A percentile compares a stretch with the other conserved stretches of the same genome.
phyloP scores from a whole-genome alignment of 2,888 invertebrate species.

The Hoplodrina blanda region DNA sequence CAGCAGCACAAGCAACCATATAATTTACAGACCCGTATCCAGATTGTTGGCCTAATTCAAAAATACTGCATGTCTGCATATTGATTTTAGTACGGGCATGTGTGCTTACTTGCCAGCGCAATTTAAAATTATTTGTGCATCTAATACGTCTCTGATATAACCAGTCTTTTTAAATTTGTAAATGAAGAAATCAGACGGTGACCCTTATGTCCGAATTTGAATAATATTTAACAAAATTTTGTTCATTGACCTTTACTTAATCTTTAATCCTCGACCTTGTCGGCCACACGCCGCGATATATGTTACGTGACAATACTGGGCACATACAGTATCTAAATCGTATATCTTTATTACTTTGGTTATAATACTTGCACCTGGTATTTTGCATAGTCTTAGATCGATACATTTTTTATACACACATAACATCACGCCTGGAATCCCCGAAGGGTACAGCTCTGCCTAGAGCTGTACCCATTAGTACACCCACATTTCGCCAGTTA shows the following conservation, averaged over 20 bases:
- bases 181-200: background rate
- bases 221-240: background rate
- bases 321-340: slow-evolving; percentile 13
- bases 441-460: too few species aligned
- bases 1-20: slow-evolving; percentile 35
- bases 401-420: too few species aligned
- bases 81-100: slow-evolving; percentile 56
- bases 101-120: slow-evolving; percentile 32
- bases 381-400: background rate
- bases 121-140: slow-evolving; percentile 31
- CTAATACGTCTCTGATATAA: slow-evolving; percentile 14
- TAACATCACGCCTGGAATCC: too few species aligned
- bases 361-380: background rate
- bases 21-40: slow-evolving; percentile 62
- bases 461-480: too few species aligned
- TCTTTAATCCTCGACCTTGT: slow-evolving; percentile 25
- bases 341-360: slow-evolving; percentile 6
- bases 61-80: slow-evolving; percentile 56
- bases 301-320: slow-evolving; percentile 13
- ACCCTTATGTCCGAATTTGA: background rate
- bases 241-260: slow-evolving; percentile 4
- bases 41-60: slow-evolving; percentile 63
- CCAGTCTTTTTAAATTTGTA: background rate
- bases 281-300: background rate
- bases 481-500: too few species aligned